Evolutionary conservation across 2,113 vertebrate genomes (phyloP), one percentile per base, ranked within the genome.

Genomic region (Steatornis caripensis): DNA sequence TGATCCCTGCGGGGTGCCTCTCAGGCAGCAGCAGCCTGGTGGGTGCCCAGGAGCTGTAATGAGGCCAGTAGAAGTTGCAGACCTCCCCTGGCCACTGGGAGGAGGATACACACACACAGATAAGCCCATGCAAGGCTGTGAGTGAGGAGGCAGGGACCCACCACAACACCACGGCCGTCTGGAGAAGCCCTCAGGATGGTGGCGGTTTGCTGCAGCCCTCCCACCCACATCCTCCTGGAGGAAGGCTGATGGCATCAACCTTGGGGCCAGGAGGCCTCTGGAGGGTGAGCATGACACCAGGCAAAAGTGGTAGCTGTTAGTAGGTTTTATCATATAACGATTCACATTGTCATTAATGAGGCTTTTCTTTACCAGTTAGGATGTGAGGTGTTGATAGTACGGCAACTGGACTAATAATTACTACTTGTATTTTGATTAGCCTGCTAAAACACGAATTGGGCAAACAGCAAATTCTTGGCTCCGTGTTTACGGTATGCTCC

Each of bases 101-200:
- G 29, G 24, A 61, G 24, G 41, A 51, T 80, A 55, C 2, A 22
- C 8, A 7, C 6, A 7, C 6, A 5, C 22, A 22, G 26, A 21
- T 30, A 57, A 51, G 15, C 5, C 27, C 37, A 14, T 0, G 1
- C 9, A 43, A 43, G 66, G 39, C 43, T 45, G 14, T 0, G 4
- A 55, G 23, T 19, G 19, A 77, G 46, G n/a, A 34, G 16, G 6
- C 36, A n/a, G 39, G 22, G 23, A 45, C 36, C 11, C 22, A 30
- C 7, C 9, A 15, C 11, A 18, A 15, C 6, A 6, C 10, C 1
- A 0, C 0, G 2, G 2, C 9, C 0, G 0, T 5, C 22, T 34
- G n/a, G 30, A 29, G 43, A 54, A 60, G 15, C n/a, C 32, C 22
- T 66, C 3, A 2, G 39, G 8, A 23, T 3, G 4, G 19, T 26